These are phyloP conservation scores for Microtus ochrogaster DNA, from an alignment of 2,113 vertebrate genomes.

Conservation along the genomic window DNA sequence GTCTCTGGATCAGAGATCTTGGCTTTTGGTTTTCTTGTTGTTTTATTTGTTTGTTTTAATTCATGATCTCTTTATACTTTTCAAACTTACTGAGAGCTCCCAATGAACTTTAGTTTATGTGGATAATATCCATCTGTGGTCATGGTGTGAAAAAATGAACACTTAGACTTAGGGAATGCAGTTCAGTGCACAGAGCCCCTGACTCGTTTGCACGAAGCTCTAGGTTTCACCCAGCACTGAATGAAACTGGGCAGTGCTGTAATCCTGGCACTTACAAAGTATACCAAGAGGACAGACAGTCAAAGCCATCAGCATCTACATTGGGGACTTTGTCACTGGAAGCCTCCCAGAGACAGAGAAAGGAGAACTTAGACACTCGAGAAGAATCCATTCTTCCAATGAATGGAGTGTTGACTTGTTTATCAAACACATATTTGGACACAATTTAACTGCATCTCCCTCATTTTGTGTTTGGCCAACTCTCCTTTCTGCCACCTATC, in stretches of 20 bases:
- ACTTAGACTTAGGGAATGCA: not conserved
- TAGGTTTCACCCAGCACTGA: not conserved
- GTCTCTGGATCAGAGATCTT: not conserved
- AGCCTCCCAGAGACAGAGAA: not conserved
- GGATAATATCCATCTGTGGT: not conserved
- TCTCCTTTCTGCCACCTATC: not conserved
- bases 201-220: too few relatives aligned
- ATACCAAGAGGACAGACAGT: not conserved
- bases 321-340: not conserved
- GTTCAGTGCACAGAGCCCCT: not conserved
- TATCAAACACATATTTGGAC: not conserved
- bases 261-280: not conserved
- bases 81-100: not conserved
- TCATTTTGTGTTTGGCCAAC: not conserved
- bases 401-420: not conserved
- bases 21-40: not conserved
- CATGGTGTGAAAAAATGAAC: conserved; percentile 4
- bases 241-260: not conserved
- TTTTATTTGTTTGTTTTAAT: not conserved
- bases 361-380: not conserved
- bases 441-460: conserved; percentile 4
- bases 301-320: not conserved
- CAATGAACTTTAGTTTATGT: not conserved
- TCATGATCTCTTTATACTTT: not conserved
- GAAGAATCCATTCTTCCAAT: not conserved